Conservation (phyloP, 1,140 invertebrate species). For the Varroa destructor region DNA sequence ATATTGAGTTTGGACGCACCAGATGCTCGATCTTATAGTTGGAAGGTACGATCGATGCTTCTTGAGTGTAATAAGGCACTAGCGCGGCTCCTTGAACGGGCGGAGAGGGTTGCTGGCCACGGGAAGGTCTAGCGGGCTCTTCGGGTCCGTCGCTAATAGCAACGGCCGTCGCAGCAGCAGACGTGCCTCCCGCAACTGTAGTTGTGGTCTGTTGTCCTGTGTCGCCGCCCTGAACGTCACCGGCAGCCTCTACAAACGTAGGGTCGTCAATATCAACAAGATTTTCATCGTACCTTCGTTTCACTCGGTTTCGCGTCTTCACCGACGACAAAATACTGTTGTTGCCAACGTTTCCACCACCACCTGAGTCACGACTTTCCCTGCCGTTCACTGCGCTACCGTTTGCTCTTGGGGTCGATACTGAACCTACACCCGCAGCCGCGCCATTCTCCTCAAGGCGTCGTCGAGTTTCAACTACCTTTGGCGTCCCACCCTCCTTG, state of each 20-base stretch:
- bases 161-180: no score
- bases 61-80: slow-evolving; percentile 7
- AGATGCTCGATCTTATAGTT: slow-evolving; percentile 24
- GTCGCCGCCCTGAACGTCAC: not conserved
- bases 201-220: no score
- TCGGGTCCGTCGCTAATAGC: not conserved
- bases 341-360: no score
- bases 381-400: no score
- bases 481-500: no score
- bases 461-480: no score
- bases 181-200: no score
- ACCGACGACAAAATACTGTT: slow-evolving; percentile 23
- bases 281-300: slow-evolving; percentile 23
- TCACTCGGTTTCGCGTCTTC: slow-evolving; percentile 23
- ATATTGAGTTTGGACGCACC: not conserved
- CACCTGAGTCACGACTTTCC: no score
- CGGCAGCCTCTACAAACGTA: slow-evolving; percentile 22
- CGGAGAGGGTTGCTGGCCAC: not conserved
- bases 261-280: slow-evolving; percentile 19
- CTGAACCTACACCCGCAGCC: no score
- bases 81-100: not conserved
- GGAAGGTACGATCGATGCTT: slow-evolving; percentile 21
- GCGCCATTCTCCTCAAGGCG: no score
- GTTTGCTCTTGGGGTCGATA: no score
- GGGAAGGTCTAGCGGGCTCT: not conserved